phyloP scores from a whole-genome alignment of 2,797 vertebrate species.

The Pterois miles region DNA sequence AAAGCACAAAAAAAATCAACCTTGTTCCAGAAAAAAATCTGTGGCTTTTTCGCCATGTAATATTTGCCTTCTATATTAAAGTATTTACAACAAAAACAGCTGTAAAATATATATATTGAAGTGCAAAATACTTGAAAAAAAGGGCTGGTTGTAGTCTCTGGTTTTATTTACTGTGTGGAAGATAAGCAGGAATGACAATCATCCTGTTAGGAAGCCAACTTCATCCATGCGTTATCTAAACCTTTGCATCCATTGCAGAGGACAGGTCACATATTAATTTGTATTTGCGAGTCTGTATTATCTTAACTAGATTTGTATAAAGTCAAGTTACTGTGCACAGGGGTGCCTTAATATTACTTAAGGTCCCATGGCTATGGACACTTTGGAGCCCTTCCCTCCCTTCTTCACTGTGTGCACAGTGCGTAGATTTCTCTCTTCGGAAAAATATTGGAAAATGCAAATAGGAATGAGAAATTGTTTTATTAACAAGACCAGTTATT shows the following conservation, averaged over 20 bases:
- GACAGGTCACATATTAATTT: not conserved
- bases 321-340: not conserved
- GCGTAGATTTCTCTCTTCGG: fast-evolving
- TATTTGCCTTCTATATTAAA: not conserved
- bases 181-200: not conserved
- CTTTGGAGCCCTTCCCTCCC: too few relatives aligned
- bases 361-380: too few relatives aligned
- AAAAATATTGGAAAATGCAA: not conserved
- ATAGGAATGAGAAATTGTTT: not conserved
- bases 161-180: not conserved
- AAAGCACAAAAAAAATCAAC: fast-evolving
- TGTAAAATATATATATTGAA: too few relatives aligned
- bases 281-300: not conserved
- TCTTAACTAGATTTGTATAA: not conserved
- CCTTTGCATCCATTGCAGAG: too few relatives aligned
- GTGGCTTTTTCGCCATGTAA: not conserved
- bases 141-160: not conserved
- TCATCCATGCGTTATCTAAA: not conserved
- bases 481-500: not conserved
- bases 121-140: too few relatives aligned
- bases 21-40: fast-evolving
- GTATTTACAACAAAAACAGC: not conserved
- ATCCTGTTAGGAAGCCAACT: too few relatives aligned
- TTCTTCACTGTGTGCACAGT: too few relatives aligned
- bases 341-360: too few relatives aligned